phyloP scores from a whole-genome alignment of 2,113 vertebrate species.

The Paramisgurnus dabryanus region DNA sequence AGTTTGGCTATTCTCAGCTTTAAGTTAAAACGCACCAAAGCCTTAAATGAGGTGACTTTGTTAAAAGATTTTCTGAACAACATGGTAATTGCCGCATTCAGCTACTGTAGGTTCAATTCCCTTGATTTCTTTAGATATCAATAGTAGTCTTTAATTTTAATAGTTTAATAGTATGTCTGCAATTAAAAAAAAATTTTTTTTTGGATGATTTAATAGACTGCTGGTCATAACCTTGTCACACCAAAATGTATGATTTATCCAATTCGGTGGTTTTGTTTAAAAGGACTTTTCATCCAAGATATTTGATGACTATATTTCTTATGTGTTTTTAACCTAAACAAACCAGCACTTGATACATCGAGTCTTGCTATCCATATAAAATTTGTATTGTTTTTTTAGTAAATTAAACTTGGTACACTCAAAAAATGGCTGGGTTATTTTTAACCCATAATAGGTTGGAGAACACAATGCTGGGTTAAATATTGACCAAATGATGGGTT shows the following conservation, averaged over 20 bases:
- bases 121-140: not conserved
- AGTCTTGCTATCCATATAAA: too few relatives aligned
- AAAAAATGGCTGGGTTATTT: too few relatives aligned
- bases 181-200: not conserved
- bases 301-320: too few relatives aligned
- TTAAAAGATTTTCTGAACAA: constrained; percentile 24
- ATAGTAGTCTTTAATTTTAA: not conserved
- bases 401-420: too few relatives aligned
- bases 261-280: not conserved
- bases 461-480: too few relatives aligned
- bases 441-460: too few relatives aligned
- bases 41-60: not conserved
- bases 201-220: too few relatives aligned
- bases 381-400: too few relatives aligned
- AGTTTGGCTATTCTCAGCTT: constrained; percentile 7
- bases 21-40: constrained; percentile 12
- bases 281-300: not conserved
- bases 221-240: not conserved
- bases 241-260: not conserved
- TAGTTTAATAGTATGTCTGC: not conserved
- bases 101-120: not conserved
- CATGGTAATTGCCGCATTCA: constrained; percentile 10
- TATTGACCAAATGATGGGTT: too few relatives aligned
- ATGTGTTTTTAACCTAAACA: too few relatives aligned
- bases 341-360: too few relatives aligned